Base-by-base conservation (phyloP, 2,888 invertebrate genomes). In the Syrista parreyssii region DNA sequence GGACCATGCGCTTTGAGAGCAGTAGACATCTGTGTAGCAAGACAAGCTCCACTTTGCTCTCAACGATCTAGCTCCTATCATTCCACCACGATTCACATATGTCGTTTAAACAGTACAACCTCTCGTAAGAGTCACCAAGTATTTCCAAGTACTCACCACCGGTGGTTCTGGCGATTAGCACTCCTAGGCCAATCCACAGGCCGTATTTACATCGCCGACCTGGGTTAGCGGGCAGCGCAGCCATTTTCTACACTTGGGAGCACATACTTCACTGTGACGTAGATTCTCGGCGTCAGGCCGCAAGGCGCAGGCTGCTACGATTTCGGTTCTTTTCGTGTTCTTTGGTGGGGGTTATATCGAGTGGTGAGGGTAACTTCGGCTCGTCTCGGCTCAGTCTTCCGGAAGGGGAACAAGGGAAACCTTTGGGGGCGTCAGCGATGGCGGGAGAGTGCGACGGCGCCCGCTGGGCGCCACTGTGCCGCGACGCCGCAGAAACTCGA, bases 261-360 rank as follows among this genome's bases (percentile, higher is more conserved):
- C 89, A 89, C 90, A 90, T 90, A 90, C 89, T 90, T 90, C 86
- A 90, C 90, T 90, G 89, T 89, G 88, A 89, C 88, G 89, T 89
- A 82, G 82, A 78, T 79, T 81, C 78, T 75, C 80, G 79, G 77
- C 73, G 75, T 78, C 69, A 32, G 23, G 68, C 74, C 80, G 78
- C 82, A 83, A 82, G 83, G 86, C 86, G 87, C 86, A 85, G 80
- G 85, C 85, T 79, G 81, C 78, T 75, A 77, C n/a, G 69, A 40
- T 80, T 76, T 86, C 86, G 86, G 80, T 9, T 11, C 11, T 81
- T 77, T 79, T 74, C 86, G 86, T 31, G 68, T 1, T 3, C 33
- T 34, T 40, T 73, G 82, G 82, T 77, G 78, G 81, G 80, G 55
- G 55, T 40, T 76, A 69, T 34, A 34, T 32, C 36, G 68, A 35